Conservation (phyloP, 2,113 vertebrate species). For the Poecile atricapillus region DNA sequence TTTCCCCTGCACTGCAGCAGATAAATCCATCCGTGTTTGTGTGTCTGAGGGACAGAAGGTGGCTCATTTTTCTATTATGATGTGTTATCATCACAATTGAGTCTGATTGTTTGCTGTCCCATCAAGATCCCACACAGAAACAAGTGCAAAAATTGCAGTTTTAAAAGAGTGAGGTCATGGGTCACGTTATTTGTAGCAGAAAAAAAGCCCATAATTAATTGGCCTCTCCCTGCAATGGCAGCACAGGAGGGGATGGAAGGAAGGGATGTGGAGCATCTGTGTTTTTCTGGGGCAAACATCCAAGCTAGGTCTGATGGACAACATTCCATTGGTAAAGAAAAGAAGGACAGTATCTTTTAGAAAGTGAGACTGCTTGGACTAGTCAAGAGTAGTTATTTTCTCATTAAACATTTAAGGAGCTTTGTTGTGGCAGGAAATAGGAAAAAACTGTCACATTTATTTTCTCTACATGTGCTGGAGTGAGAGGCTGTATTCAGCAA, state of each 20-base stretch:
- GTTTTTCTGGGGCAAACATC: not conserved
- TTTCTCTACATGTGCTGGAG: not conserved
- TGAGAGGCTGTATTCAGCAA: not conserved
- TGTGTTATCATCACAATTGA: not conserved
- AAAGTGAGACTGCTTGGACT: not conserved
- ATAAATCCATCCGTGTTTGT: not conserved
- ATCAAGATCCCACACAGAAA: not conserved
- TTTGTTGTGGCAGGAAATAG: not conserved
- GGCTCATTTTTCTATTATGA: fast-evolving
- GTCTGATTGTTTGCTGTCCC: not conserved
- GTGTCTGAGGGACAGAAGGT: not conserved
- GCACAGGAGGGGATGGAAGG: not conserved
- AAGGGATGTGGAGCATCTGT: fast-evolving
- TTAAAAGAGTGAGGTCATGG: not conserved
- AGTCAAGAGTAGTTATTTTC: not conserved
- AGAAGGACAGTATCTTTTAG: not conserved
- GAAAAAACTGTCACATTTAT: not conserved
- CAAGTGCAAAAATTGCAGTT: not conserved
- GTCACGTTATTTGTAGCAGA: not conserved
- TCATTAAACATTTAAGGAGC: not conserved
- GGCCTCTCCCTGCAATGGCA: not conserved
- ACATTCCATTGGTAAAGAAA: not conserved
- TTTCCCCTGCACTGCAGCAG: not conserved
- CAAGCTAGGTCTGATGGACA: not conserved
- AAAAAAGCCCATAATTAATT: not conserved